Base-by-base conservation (phyloP, 2,888 invertebrate species). In the Volucella inflata region DNA sequence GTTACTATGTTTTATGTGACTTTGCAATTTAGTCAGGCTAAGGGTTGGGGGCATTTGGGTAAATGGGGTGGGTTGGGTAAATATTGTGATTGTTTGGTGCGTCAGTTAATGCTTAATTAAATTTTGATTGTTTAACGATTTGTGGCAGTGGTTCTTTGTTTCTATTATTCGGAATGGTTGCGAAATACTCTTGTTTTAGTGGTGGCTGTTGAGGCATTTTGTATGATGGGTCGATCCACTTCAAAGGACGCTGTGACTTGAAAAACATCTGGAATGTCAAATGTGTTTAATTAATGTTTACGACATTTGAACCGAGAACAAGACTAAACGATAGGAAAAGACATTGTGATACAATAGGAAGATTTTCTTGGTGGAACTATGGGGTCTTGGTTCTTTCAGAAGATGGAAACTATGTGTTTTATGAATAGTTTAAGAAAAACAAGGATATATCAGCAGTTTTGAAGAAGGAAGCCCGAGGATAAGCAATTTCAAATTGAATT, bases 51-150 rank as follows among this genome's bases (percentile, higher is more conserved):
- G 12, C n/a, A 21, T n/a, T n/a, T n/a, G 17, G 48, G 44, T 2
- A 10, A 4, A 2, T 44, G 36, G 65, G 36, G 10, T 21, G 16
- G 12, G 46, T 38, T 30, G 48, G 76, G 62, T 67, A 85, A 85
- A 85, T 85, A 85, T 76, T 85, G 85, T 85, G 85, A 81, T 81
- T 85, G 85, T 72, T 81, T 42, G 75, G 80, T 81, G 76, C 85
- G 85, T 85, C 72, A 77, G 80, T 81, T 85, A 85, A 85, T 85
- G 85, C 85, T 85, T 85, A 85, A 85, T 85, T 85, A 80, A 81
- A 85, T 85, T 85, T 85, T 81, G 76, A 85, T 81, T 85, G 85
- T 72, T 85, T 85, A 85, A 81, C 85, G 81, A 85, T 85, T 85
- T 85, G 81, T 81, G 76, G 85, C 71, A 80, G 40, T 48, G 55